A percentile compares a stretch with the other conserved stretches of the same genome.
Evolutionary conservation across 2,888 invertebrate species (phyloP).

Genomic region (Pachymerium ferrugineum): DNA sequence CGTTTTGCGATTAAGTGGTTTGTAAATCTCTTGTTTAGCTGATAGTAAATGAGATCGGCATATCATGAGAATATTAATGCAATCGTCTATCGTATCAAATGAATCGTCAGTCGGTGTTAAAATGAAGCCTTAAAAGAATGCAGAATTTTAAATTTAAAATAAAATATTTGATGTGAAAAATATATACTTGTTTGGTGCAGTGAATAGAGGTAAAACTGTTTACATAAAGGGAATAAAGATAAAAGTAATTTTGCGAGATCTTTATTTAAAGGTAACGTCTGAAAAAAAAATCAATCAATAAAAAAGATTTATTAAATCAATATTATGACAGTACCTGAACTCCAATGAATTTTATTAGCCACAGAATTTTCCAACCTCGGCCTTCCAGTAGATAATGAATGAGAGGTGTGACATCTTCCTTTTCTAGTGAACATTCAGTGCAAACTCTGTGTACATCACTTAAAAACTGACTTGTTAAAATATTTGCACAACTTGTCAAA

Average conservation of each 20-base stretch:
- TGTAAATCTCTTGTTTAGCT: not conserved
- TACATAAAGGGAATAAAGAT: not conserved
- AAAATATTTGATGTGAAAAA: not conserved
- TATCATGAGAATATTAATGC: not conserved
- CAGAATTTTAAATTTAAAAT: not conserved
- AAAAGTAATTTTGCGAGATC: conserved; percentile 23
- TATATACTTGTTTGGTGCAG: not conserved
- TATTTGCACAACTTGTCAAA: not conserved
- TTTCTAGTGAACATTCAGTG: conserved; percentile 41
- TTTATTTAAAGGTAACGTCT: not conserved
- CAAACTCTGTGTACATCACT: not conserved
- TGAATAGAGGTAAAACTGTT: not conserved
- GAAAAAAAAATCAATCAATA: not conserved
- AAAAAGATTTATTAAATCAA: not conserved
- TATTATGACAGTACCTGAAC: not conserved
- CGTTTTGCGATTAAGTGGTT: not conserved
- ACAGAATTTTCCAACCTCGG: conserved; percentile 53
- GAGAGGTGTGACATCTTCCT: conserved; percentile 50
- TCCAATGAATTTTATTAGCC: conserved; percentile 5
- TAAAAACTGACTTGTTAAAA: conserved; percentile 24
- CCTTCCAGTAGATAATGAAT: conserved; percentile 56
- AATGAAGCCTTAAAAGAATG: not conserved
- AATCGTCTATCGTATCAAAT: not conserved
- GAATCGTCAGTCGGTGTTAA: no score
- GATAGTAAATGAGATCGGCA: not conserved